Evolutionary conservation across 2,113 vertebrate species (phyloP).

Genomic region (Eulemur rufifrons): DNA sequence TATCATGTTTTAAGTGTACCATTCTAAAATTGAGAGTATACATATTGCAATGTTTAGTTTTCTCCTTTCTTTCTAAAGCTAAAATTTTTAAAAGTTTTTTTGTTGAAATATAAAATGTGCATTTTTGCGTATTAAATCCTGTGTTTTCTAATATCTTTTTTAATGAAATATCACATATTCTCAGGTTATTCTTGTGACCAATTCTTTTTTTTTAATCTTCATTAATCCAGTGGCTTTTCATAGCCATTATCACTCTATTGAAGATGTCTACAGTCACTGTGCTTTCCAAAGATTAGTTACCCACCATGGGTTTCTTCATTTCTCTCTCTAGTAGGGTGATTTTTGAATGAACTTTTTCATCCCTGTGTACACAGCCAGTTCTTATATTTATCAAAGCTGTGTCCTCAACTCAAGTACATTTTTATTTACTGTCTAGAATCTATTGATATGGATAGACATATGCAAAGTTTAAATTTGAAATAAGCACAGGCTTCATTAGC

Average conservation of each 20-base stretch:
- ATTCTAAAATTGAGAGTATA: not conserved
- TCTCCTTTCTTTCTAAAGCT: not conserved
- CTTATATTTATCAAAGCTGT: not conserved
- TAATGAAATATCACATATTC: not conserved
- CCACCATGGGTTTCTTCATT: not conserved
- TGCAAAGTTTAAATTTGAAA: not conserved
- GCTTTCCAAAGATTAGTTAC: not conserved
- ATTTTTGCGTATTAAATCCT: not conserved
- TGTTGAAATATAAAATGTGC: no score
- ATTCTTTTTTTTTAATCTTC: not conserved
- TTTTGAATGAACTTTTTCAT: not conserved
- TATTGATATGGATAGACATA: not conserved
- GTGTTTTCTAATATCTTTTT: not conserved
- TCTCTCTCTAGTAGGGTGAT: not conserved
- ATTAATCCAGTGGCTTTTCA: not conserved
- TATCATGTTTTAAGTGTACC: not conserved
- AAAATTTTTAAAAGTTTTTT: not conserved
- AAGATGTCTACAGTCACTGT: not conserved
- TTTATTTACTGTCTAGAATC: not conserved
- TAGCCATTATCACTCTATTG: not conserved
- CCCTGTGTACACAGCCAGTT: not conserved
- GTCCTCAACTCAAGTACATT: not conserved
- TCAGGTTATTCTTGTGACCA: not conserved
- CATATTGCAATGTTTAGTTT: not conserved
- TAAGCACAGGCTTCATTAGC: not conserved